Conservation (phyloP, 2,888 invertebrate genomes). For the Mactromeris polynyma region DNA sequence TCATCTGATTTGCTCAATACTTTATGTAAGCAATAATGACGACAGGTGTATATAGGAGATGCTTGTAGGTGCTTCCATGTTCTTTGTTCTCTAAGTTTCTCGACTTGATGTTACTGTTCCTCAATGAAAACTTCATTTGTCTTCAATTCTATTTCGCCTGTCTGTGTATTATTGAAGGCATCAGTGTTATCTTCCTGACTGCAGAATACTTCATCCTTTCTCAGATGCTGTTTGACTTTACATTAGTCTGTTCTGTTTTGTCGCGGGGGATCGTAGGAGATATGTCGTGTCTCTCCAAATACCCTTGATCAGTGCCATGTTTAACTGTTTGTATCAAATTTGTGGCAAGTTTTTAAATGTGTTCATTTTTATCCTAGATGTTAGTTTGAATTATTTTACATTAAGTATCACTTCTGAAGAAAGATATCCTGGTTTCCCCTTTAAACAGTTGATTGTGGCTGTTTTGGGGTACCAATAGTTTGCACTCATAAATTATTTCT, state of each 20-base stretch:
- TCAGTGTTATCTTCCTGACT: too few species aligned
- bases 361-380: neutral
- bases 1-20: constrained; percentile 5
- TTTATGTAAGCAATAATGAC: neutral
- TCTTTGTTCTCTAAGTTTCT: neutral
- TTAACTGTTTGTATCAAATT: neutral
- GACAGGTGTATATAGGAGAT: neutral
- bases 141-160: too few species aligned
- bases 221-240: too few species aligned
- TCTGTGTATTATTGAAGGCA: too few species aligned
- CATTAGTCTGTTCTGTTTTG: too few species aligned
- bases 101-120: neutral
- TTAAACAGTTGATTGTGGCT: neutral
- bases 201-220: too few species aligned
- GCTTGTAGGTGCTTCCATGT: neutral
- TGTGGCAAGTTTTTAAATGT: neutral
- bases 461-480: neutral
- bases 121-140: too few species aligned
- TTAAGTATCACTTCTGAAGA: neutral
- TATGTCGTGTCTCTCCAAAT: neutral
- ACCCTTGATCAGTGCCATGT: neutral
- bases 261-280: too few species aligned
- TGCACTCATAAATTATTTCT: neutral
- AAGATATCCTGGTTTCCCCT: neutral
- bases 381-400: neutral